Base-by-base conservation (phyloP, 2,888 invertebrate genomes). In the Phyllotreta cruciferae region DNA sequence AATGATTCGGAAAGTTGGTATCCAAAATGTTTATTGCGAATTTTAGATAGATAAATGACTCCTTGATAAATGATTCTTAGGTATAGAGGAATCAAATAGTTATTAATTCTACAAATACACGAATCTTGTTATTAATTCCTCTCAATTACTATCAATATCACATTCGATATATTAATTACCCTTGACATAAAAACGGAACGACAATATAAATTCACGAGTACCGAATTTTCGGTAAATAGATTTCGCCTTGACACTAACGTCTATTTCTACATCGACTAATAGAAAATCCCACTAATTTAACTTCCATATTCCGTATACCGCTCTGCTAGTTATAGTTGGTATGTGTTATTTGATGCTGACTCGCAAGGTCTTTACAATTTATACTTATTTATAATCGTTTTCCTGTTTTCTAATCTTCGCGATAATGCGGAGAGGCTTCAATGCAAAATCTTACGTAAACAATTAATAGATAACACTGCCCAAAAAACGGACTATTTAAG, bases 341-440 rank as follows among this genome's bases (percentile, higher is more conserved):
- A 14, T 47, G 14, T 8, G 14, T 44, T 11, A 10, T 44, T 44
- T 44, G 45, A 44, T 34, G 14, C 14, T 34, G 24, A 9, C 4
- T 14, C 34, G 34, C 47, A 47, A 47, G 47, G 47, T 47, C 47
- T 47, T 47, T 47, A 47, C n/a, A 47, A 47, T 47, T 47, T 47
- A 47, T 14, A 9, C 14, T 47, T 3, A 24, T 24, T n/a, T 24
- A 24, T 24, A 47, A 24, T 9, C 2, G 24, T 24, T 47, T 47
- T 47, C 47, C 47, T 13, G 47, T 47, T 47, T 47, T 47, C 9
- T 47, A 47, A 47, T 47, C 13, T 47, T 11, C 9, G n/a, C 11
- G 4, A 24, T 47, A 47, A 47, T 47, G n/a, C n/a, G n/a, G n/a
- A n/a, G 8, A 47, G 1, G 11, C 24, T 47, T 47, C 47, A 47